phyloP scores from a whole-genome alignment of 2,888 invertebrate species.

The Caenorhabditis uteleia region DNA sequence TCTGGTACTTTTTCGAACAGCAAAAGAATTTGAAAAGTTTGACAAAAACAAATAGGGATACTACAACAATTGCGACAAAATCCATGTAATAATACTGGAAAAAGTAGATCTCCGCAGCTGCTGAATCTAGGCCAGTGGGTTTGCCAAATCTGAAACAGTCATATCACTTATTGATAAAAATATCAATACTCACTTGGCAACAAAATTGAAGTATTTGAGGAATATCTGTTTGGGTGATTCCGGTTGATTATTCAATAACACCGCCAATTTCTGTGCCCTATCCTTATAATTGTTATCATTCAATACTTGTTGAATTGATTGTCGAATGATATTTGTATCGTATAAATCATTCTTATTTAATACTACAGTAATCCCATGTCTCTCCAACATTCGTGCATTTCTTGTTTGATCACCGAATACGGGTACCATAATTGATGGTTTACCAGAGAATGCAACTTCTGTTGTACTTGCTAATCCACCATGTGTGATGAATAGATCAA shows the following conservation, averaged over 20 bases:
- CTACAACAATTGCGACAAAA: too few species aligned
- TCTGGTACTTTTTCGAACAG: too few species aligned
- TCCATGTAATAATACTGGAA: not conserved
- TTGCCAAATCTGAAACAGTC: too few species aligned
- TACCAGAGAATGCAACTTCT: slow-evolving; percentile 17
- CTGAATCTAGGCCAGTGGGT: not conserved
- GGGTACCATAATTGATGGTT: slow-evolving; percentile 4
- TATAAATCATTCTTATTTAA: slow-evolving; percentile 33
- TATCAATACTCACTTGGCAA: too few species aligned
- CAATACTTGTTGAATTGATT: not conserved
- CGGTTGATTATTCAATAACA: not conserved
- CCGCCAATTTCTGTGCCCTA: not conserved
- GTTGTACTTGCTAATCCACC: slow-evolving; percentile 42
- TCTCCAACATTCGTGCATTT: slow-evolving; percentile 5
- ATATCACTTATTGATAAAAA: too few species aligned
- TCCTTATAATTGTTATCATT: not conserved
- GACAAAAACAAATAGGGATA: too few species aligned
- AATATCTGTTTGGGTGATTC: not conserved
- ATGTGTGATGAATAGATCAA: slow-evolving; percentile 44
- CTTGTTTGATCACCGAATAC: slow-evolving; percentile 21
- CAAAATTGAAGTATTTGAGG: not conserved
- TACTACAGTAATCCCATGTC: slow-evolving; percentile 21
- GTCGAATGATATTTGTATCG: not conserved
- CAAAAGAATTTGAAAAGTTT: too few species aligned
- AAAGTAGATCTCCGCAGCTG: not conserved